phyloP scores from a whole-genome alignment of 2,888 invertebrate genomes.

The Xestia sexstrigata region DNA sequence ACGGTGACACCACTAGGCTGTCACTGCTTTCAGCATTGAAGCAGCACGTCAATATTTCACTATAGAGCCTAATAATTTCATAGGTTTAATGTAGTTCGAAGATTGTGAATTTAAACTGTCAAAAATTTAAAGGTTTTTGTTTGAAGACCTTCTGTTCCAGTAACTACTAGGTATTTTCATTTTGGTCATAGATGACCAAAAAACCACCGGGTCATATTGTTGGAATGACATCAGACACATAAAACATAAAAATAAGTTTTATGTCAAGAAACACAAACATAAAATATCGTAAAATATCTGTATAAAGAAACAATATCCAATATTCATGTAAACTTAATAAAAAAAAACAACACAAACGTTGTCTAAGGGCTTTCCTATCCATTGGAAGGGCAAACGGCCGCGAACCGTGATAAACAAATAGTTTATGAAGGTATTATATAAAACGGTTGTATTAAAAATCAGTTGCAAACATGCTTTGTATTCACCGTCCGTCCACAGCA shows the following conservation, averaged over 20 bases:
- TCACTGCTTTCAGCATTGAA: background rate
- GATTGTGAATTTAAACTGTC: background rate
- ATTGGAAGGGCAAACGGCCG: slow-evolving; percentile 56
- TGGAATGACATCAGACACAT: background rate
- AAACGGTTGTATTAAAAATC: slow-evolving; percentile 70
- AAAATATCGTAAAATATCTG: slow-evolving; percentile 20
- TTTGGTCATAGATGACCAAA: background rate
- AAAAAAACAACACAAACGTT: slow-evolving; percentile 43
- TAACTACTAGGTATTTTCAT: background rate
- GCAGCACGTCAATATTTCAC: background rate
- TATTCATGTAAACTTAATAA: slow-evolving; percentile 45
- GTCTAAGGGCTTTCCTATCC: slow-evolving; percentile 42
- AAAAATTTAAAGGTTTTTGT: background rate
- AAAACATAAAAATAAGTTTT: background rate
- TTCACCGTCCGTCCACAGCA: slow-evolving; percentile 66
- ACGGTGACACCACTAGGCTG: too few species aligned
- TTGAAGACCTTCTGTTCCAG: background rate
- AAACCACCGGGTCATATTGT: background rate
- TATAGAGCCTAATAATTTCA: background rate
- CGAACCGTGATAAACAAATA: slow-evolving; percentile 60
- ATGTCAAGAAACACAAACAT: background rate
- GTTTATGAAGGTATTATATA: slow-evolving; percentile 64
- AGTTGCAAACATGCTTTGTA: slow-evolving; percentile 64
- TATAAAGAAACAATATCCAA: slow-evolving; percentile 44
- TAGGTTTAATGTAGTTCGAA: too few species aligned